Conservation (phyloP, 1,140 invertebrate genomes). For the Cydia pomonella region DNA sequence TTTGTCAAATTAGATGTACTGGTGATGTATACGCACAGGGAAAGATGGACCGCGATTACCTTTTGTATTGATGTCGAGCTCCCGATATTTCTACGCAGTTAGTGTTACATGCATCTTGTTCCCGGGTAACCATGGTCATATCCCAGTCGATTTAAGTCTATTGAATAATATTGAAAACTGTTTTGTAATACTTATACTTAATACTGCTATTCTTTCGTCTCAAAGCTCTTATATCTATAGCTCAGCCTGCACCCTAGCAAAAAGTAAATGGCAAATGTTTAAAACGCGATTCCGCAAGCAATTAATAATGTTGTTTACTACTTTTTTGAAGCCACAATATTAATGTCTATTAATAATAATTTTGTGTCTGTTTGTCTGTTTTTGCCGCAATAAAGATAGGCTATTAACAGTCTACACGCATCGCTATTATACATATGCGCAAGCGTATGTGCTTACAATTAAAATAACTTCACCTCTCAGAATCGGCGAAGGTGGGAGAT, state of each 20-base stretch:
- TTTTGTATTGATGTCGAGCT: too few species aligned
- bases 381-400: neutral
- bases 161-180: too few species aligned
- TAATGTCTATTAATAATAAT: neutral
- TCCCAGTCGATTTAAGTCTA: too few species aligned
- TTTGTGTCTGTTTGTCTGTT: neutral
- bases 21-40: too few species aligned
- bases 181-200: too few species aligned
- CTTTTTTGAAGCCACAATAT: neutral
- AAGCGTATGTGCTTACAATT: conserved; percentile 1
- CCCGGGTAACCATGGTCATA: too few species aligned
- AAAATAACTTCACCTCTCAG: conserved; percentile 11
- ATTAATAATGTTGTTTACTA: conserved; percentile 1
- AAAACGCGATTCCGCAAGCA: neutral
- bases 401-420: conserved; percentile 1
- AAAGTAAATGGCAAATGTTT: neutral
- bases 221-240: too few species aligned
- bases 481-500: neutral
- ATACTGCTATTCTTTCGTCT: neutral
- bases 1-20: too few species aligned
- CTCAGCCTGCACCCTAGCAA: neutral
- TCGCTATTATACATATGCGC: neutral
- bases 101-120: too few species aligned
- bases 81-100: too few species aligned
- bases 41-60: too few species aligned